Evolutionary conservation across 2,888 invertebrate species (phyloP), one percentile per base, ranked within the genome.

Genomic region (Epinotia ramella): DNA sequence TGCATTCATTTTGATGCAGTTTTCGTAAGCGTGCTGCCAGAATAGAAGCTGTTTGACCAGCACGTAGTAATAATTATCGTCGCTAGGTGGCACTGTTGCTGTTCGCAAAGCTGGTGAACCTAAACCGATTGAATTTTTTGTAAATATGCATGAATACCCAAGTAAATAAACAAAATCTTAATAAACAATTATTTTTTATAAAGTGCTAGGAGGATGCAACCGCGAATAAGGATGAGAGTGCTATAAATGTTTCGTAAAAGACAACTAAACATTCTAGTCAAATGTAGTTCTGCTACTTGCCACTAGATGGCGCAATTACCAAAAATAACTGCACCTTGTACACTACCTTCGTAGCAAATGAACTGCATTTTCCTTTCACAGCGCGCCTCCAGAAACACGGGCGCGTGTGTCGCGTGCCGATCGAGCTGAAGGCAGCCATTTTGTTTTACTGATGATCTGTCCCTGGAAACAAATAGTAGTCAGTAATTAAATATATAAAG

Each of bases 331-430:
- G 53, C 49, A 62, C 60, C 60, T 70, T 46, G 12, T 70, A 16
- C 33, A 64, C 5, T 82, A 90, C 92, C 88, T 87, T 91, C 88
- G 73, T 95, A 95, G 78, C 95, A 95, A 24, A 95, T 90, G 53
- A 95, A 95, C 76, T 93, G 91, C 87, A 95, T 92, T 77, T 89
- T 92, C 66, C 95, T 84, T 60, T 95, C 93, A 74, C 95, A 95
- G 0, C 92, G 81, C 0, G 93, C 90, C 78, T 95, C 95, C 60
- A 95, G 80, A 77, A 95, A 95, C 1, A 92, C 89, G 0, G 95
- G 92, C 0, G 87, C 80, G 12, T 90, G 88, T 0, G 89, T 83
- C 0, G 88, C 85, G 78, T 95, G 95, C 1, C 95, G 83, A 78
- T 95, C 95, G 5, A 95, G 79, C 62, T 95, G 90, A 0, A 95